A percentile compares a stretch with the other conserved stretches of the same genome.
Evolutionary conservation across 2,113 vertebrate genomes (phyloP).

Genomic region (Saimiri boliviensis): DNA sequence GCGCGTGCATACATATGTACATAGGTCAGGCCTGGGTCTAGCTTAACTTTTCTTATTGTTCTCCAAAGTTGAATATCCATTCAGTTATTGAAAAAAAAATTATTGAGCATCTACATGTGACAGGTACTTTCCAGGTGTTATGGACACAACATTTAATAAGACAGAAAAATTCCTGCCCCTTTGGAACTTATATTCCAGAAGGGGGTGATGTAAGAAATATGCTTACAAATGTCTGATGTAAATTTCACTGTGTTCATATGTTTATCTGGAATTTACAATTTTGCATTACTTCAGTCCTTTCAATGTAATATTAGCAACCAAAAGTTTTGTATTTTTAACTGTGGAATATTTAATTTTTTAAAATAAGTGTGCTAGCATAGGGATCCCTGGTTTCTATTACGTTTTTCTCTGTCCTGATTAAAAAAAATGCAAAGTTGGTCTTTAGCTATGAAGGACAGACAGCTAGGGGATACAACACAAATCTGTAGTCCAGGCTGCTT

Average conservation of each 20-base stretch:
- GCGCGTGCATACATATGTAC: fast-evolving
- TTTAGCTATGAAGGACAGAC: neutral
- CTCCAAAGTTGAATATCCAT: neutral
- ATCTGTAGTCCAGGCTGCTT: neutral
- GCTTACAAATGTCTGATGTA: constrained; percentile 2
- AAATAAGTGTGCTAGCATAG: neutral
- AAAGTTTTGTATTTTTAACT: neutral
- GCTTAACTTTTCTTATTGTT: neutral
- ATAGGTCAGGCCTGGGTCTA: neutral
- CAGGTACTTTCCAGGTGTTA: neutral
- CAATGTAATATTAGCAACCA: neutral
- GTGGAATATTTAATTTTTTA: neutral
- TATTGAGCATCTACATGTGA: neutral
- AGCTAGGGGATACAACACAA: neutral
- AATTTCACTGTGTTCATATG: neutral
- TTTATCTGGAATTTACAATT: neutral
- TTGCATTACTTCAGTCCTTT: neutral
- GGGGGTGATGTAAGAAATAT: neutral
- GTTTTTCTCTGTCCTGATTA: neutral
- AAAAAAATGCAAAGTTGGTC: neutral
- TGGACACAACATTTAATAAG: neutral
- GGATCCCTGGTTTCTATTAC: neutral
- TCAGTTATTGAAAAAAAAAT: neutral
- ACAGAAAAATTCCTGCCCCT: neutral
- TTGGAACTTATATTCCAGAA: neutral